Conservation (phyloP, 2,797 vertebrate species). For the Cryptoblepharus egeriae region DNA sequence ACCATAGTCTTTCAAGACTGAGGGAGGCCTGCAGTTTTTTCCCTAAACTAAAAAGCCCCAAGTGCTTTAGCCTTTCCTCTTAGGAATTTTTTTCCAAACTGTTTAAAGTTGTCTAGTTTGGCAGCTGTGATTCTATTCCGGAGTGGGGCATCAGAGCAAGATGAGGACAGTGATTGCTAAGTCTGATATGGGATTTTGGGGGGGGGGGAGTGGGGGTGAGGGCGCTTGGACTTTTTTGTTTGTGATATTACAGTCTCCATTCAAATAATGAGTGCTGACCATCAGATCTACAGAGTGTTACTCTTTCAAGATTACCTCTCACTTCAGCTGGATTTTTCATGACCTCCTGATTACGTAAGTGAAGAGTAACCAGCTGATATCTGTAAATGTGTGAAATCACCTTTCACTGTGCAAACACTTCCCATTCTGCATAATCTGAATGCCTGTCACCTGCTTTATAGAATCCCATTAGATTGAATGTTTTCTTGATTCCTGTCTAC, state of each 20-base stretch:
- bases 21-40: no score
- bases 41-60: no score
- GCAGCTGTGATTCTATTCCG: not conserved
- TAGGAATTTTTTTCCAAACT: not conserved
- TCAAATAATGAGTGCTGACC: no score
- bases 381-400: not conserved
- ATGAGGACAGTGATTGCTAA: no score
- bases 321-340: no score
- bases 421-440: not conserved
- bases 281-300: no score
- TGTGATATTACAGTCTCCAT: no score
- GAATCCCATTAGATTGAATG: not conserved
- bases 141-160: not conserved
- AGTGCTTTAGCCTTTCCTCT: not conserved
- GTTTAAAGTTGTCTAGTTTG: not conserved
- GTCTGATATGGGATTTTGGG: no score
- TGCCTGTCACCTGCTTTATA: not conserved
- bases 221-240: no score
- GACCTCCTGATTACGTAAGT: not conserved
- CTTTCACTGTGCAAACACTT: not conserved
- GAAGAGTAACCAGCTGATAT: not conserved
- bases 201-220: no score
- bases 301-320: no score
- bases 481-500: not conserved
- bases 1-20: no score